These are phyloP conservation scores for Cacoxenus indagator DNA, from an alignment of 2,888 invertebrate species.

Conservation along the genomic window DNA sequence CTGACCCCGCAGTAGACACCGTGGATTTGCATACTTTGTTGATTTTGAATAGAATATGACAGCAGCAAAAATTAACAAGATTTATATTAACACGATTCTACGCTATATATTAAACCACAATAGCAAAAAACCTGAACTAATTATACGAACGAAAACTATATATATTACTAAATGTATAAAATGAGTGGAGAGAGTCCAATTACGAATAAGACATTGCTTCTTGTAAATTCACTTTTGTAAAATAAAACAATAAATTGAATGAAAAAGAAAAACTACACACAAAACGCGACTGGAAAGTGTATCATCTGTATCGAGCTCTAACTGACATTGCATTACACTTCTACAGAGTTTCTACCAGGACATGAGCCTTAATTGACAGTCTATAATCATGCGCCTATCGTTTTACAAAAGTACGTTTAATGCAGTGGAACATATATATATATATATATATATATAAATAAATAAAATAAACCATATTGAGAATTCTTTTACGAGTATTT, in stretches of 20 bases:
- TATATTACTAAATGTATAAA: slow-evolving; percentile 42
- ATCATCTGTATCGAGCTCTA: not conserved
- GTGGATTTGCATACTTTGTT: slow-evolving; percentile 56
- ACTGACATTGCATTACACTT: too few species aligned
- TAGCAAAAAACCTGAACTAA: slow-evolving; percentile 17
- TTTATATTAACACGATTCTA: slow-evolving; percentile 30
- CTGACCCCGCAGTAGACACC: slow-evolving; percentile 37
- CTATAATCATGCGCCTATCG: too few species aligned
- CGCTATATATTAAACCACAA: slow-evolving; percentile 9
- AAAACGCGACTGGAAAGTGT: too few species aligned
- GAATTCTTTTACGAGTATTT: too few species aligned
- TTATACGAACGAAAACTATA: slow-evolving; percentile 39
- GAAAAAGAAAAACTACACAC: not conserved
- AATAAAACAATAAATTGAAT: slow-evolving; percentile 56
- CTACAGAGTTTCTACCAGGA: too few species aligned
- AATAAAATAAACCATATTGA: too few species aligned
- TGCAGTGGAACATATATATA: too few species aligned
- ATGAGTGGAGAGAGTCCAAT: slow-evolving; percentile 39
- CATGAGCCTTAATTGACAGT: too few species aligned
- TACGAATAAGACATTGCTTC: slow-evolving; percentile 43
- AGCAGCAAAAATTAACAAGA: slow-evolving; percentile 26
- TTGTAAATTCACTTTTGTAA: slow-evolving; percentile 60
- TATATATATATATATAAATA: too few species aligned
- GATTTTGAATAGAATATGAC: slow-evolving; percentile 40
- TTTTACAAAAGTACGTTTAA: too few species aligned